A percentile compares a stretch with the other conserved stretches of the same genome.
Conservation (phyloP, 2,888 invertebrate species). For the Thereva unica region DNA sequence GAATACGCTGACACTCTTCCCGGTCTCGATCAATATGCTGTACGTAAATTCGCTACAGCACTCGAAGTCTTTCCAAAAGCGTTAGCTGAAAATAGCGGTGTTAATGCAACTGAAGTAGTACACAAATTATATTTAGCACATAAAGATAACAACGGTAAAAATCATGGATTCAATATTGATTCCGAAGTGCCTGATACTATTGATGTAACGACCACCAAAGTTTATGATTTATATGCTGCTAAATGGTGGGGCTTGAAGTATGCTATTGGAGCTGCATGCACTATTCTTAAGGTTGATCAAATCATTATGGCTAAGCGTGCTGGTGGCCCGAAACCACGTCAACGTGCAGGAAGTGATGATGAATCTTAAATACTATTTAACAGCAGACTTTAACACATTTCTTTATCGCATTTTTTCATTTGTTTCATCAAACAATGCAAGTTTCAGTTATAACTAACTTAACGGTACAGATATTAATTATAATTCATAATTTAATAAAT, state of each 20-base stretch:
- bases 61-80: conserved; percentile 90
- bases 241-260: conserved; percentile 96
- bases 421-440: no score
- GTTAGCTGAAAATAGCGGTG: conserved; percentile 92
- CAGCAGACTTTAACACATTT: no score
- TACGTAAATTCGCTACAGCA: conserved; percentile 88
- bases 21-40: conserved; percentile 95
- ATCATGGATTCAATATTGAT: conserved; percentile 86
- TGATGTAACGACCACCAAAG: conserved; percentile 76
- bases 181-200: conserved; percentile 70
- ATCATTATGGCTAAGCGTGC: conserved; percentile 98
- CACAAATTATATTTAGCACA: conserved; percentile 93
- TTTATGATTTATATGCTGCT: conserved; percentile 80
- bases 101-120: conserved; percentile 82
- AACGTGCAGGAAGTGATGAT: conserved; percentile 71
- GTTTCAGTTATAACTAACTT: no score
- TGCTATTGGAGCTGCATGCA: conserved; percentile 89
- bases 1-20: conserved; percentile 89
- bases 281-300: conserved; percentile 92
- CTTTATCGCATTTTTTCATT: no score
- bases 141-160: conserved; percentile 80
- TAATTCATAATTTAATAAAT: no score
- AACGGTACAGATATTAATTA: no score
- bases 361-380: conserved; percentile 62
- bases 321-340: conserved; percentile 88